These are phyloP conservation scores for Intellagama lesueurii DNA, from an alignment of 2,797 vertebrate genomes.

Conservation along the genomic window DNA sequence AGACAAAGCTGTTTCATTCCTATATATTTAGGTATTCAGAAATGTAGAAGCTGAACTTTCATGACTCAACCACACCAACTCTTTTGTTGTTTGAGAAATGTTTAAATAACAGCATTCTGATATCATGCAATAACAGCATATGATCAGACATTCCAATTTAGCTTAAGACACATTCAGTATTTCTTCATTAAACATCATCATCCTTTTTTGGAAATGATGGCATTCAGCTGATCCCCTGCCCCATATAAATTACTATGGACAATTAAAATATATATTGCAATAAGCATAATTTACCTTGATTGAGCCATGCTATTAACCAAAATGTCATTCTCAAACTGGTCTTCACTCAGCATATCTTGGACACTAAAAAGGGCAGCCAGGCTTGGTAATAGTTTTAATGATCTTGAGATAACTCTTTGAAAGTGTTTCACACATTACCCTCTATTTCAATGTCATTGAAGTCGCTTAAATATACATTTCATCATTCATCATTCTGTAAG, in stretches of 20 bases:
- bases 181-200: background rate
- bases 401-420: constrained; percentile 4
- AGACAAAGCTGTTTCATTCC: background rate
- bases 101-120: constrained; percentile 19
- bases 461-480: background rate
- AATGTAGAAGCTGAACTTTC: constrained; percentile 34
- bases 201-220: background rate
- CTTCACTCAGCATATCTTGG: constrained; percentile 34
- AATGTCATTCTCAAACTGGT: constrained; percentile 37
- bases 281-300: constrained; percentile 30
- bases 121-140: constrained; percentile 15
- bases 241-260: constrained; percentile 19
- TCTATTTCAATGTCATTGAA: background rate
- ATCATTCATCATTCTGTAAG: background rate
- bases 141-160: background rate
- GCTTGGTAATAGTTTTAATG: constrained; percentile 2
- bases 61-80: background rate
- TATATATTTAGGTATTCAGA: constrained; percentile 7
- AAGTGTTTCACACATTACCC: constrained; percentile 13
- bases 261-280: constrained; percentile 24
- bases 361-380: constrained; percentile 40
- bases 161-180: background rate
- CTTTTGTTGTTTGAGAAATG: constrained; percentile 17
- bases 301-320: constrained; percentile 34
- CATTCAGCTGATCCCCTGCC: background rate